A percentile compares a stretch with the other conserved stretches of the same genome.
These are phyloP conservation scores for Oscheius sp. DNA, from an alignment of 2,888 invertebrate species.

Conservation along the genomic window DNA sequence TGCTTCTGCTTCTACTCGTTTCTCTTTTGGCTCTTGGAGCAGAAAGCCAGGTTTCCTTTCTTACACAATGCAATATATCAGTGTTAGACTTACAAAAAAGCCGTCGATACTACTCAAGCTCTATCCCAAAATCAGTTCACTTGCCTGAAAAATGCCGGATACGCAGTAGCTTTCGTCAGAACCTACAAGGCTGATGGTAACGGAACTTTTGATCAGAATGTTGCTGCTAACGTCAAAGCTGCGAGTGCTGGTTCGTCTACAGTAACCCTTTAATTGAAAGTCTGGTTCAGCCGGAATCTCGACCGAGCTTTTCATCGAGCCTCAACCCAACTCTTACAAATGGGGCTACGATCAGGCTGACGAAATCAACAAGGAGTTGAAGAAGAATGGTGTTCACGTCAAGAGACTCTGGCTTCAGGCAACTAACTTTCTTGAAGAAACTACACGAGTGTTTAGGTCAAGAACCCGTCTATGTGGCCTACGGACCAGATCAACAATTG, in stretches of 20 bases:
- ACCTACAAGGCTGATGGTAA: conserved; percentile 31
- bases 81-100: conserved; percentile 9
- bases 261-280: not conserved
- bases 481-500: conserved; percentile 22
- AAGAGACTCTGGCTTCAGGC: conserved; percentile 33
- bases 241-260: conserved; percentile 11
- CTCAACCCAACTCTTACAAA: conserved; percentile 23
- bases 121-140: conserved; percentile 3
- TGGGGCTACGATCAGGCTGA: conserved; percentile 36
- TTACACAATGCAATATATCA: not conserved
- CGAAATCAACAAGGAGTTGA: conserved; percentile 32
- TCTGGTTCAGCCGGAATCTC: conserved; percentile 26
- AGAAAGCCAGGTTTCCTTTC: not conserved
- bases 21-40: conserved; percentile 1
- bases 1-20: not conserved
- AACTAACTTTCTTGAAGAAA: not conserved
- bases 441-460: conserved; percentile 10
- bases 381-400: conserved; percentile 35
- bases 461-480: conserved; percentile 23
- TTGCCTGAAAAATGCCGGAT: conserved; percentile 13
- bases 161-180: conserved; percentile 28
- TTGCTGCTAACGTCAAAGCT: conserved; percentile 16
- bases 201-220: conserved; percentile 32
- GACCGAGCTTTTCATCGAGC: conserved; percentile 35
- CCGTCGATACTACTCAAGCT: not conserved